Evolutionary conservation across 53 echinoderm and acorn worm genomes (phyloP).

Genomic region (Crossaster papposus): DNA sequence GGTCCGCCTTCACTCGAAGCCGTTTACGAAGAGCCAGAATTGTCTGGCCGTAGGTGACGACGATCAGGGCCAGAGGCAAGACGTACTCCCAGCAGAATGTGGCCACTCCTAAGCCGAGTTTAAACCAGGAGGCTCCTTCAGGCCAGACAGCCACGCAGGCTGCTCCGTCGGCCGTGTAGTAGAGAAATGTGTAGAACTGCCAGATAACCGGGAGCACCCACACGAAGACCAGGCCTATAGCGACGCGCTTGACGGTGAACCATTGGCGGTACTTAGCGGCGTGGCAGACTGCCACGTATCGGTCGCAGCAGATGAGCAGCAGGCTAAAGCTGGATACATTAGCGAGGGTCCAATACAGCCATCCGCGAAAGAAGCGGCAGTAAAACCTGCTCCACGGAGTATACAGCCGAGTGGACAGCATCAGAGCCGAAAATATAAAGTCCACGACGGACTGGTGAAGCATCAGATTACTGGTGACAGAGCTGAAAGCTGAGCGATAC

Average conservation of each 20-base stretch:
- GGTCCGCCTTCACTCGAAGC: slow-evolving; percentile 8
- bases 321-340: slow-evolving; percentile 23
- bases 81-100: slow-evolving; percentile 46
- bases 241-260: slow-evolving; percentile 26
- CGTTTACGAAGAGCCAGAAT: slow-evolving; percentile 16
- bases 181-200: slow-evolving; percentile 8
- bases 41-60: slow-evolving; percentile 28
- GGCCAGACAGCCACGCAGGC: slow-evolving; percentile 23
- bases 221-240: slow-evolving; percentile 4
- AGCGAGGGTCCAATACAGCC: slow-evolving; percentile 41
- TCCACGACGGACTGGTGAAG: slow-evolving; percentile 40
- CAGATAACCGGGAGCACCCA: slow-evolving; percentile 25
- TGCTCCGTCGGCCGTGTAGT: background rate
- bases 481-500: slow-evolving; percentile 7
- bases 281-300: slow-evolving; percentile 30
- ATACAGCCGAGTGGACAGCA: slow-evolving; percentile 30
- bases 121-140: background rate
- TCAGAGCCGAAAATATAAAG: slow-evolving; percentile 7
- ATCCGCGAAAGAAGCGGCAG: slow-evolving; percentile 26
- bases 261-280: slow-evolving; percentile 29
- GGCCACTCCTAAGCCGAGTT: slow-evolving; percentile 24
- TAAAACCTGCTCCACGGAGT: slow-evolving; percentile 32
- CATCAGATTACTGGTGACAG: slow-evolving; percentile 25
- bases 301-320: slow-evolving; percentile 43
- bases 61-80: slow-evolving; percentile 3